These are phyloP conservation scores for Sinosuthora webbiana DNA, from an alignment of 2,113 vertebrate genomes.

Conservation along the genomic window DNA sequence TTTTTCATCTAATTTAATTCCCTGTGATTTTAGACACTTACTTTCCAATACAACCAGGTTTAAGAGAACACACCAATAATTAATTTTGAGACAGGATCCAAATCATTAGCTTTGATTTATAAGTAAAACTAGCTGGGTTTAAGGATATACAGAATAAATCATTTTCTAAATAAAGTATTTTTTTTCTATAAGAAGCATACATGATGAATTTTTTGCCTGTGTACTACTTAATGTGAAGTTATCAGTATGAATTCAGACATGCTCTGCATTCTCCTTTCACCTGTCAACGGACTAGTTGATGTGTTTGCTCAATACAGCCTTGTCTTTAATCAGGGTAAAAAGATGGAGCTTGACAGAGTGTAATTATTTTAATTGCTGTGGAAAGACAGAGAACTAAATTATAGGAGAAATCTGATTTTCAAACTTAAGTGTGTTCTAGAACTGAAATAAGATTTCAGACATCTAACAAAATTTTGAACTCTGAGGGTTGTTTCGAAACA, in stretches of 20 bases:
- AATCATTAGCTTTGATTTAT: conserved; percentile 14
- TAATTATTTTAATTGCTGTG: neutral
- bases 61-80: neutral
- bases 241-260: neutral
- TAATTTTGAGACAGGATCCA: neutral
- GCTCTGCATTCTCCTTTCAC: neutral
- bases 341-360: neutral
- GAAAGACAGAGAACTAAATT: neutral
- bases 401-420: neutral
- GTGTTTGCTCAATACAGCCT: neutral
- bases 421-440: neutral
- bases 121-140: neutral
- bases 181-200: neutral
- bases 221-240: neutral
- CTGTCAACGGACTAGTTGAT: neutral
- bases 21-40: neutral
- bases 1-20: conserved; percentile 9
- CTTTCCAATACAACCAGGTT: neutral
- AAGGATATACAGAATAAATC: neutral
- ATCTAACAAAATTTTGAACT: neutral
- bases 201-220: neutral
- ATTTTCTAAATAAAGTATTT: neutral
- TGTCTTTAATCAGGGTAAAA: neutral
- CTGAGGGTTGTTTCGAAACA: neutral
- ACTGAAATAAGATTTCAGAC: neutral